These are phyloP conservation scores for Perdita meconis DNA, from an alignment of 2,888 invertebrate species.

Conservation along the genomic window DNA sequence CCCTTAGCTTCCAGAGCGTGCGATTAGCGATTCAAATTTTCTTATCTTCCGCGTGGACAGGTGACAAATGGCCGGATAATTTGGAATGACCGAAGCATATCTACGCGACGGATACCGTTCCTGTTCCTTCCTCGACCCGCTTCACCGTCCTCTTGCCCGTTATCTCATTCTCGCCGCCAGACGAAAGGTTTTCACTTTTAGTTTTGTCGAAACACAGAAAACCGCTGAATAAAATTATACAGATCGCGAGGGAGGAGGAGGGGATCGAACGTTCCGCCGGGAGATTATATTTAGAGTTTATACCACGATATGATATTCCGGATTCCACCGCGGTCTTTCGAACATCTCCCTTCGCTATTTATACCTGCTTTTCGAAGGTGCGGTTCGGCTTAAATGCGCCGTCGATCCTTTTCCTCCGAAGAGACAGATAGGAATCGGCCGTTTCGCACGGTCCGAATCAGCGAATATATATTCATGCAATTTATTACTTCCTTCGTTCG, in stretches of 20 bases:
- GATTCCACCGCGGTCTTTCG: conserved; percentile 52
- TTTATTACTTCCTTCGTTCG: too few relatives aligned
- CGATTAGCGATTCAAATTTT: conserved; percentile 29
- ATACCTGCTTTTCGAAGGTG: conserved; percentile 42
- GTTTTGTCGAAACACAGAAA: not conserved
- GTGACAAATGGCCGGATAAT: conserved; percentile 31
- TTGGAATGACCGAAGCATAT: not conserved
- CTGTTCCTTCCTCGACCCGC: not conserved
- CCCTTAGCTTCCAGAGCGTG: conserved; percentile 14
- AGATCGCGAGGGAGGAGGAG: conserved; percentile 42
- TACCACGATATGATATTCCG: conserved; percentile 46
- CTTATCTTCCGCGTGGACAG: conserved; percentile 30
- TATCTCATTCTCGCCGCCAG: too few relatives aligned
- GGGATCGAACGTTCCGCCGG: conserved; percentile 75
- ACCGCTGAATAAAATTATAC: too few relatives aligned
- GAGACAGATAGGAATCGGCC: conserved; percentile 4
- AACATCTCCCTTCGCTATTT: conserved; percentile 33
- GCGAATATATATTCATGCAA: too few relatives aligned
- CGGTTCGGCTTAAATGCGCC: conserved; percentile 43
- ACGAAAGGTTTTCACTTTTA: not conserved
- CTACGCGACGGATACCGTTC: not conserved
- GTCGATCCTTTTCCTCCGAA: conserved; percentile 34
- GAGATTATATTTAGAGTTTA: conserved; percentile 63
- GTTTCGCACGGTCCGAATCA: too few relatives aligned
- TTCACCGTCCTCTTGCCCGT: not conserved